Percentiles rank a stretch among this genome's conserved stretches.
Conservation (phyloP, 2,888 invertebrate species). For the Thera britannica region DNA sequence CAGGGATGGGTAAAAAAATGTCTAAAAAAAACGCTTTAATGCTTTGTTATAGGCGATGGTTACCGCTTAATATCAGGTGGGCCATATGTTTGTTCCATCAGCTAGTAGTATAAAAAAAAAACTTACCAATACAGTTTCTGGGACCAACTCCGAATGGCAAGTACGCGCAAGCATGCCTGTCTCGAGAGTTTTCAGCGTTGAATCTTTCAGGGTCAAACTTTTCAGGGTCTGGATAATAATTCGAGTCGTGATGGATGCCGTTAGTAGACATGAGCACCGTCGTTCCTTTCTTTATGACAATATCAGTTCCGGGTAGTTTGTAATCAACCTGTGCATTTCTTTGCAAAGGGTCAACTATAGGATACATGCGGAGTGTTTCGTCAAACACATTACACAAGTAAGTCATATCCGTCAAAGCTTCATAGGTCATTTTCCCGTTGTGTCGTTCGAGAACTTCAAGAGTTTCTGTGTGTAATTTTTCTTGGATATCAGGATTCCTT, state of each 20-base stretch:
- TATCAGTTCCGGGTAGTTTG: constrained; percentile 52
- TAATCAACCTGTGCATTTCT: constrained; percentile 54
- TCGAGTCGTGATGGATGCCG: constrained; percentile 49
- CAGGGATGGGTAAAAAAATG: too few species aligned
- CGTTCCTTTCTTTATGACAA: constrained; percentile 38
- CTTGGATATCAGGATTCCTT: constrained; percentile 63
- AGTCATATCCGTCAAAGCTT: constrained; percentile 13
- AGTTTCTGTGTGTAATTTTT: constrained; percentile 57
- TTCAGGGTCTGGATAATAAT: constrained; percentile 64
- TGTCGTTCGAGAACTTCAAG: constrained; percentile 31
- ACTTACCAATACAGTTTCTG: constrained; percentile 46
- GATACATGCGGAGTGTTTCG: constrained; percentile 42
- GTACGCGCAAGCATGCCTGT: constrained; percentile 43
- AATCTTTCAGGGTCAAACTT: constrained; percentile 73
- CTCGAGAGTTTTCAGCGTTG: constrained; percentile 22
- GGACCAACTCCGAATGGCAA: constrained; percentile 66
- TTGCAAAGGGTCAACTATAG: constrained; percentile 59
- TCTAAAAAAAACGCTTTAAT: too few species aligned
- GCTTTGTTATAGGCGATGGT: too few species aligned
- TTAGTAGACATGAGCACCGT: background rate
- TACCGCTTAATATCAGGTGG: too few species aligned
- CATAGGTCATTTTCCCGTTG: constrained; percentile 13
- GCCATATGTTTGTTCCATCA: too few species aligned
- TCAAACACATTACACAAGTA: constrained; percentile 22
- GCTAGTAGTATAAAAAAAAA: background rate